Evolutionary conservation across 2,888 invertebrate genomes (phyloP), one percentile per base, ranked within the genome.

Genomic region (Mythimna lalbum): DNA sequence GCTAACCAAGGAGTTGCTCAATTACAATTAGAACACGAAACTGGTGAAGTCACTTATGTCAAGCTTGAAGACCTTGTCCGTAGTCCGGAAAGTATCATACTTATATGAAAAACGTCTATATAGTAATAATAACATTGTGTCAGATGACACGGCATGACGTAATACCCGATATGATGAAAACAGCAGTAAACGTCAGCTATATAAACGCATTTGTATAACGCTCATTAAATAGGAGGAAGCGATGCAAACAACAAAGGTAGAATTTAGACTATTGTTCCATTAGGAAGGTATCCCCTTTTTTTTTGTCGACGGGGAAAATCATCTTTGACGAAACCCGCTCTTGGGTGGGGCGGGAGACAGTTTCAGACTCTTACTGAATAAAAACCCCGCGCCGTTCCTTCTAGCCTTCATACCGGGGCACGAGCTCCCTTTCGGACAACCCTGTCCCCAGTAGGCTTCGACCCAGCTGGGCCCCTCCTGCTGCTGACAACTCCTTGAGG

Each of bases 61-160:
- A 31, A 23, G 17, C 21, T 39, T 23, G 19, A n/a, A 43, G n/a
- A 50, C 56, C 39, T 74, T 31, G 39, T 39, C n/a, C 23, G 19
- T 14, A 21, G 7, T 17, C 2, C 49, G 14, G 47, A 31, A 61
- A 55, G 31, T n/a, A 21, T n/a, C n/a, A n/a, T n/a, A n/a, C n/a
- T n/a, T n/a, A n/a, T 1, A 63, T 63, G 53, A 49, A 53, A 56
- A 21, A 43, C 33, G 69, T 39, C 2, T 47, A 17, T 23, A 23
- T 7, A 49, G 23, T 64, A 53, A 73, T 33, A 43, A 52, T 53
- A 53, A 53, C 17, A 23, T 21, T 36, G 21, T n/a, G 59, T 50
- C 56, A 57, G 47, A 57, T 53, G 19, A 23, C 27, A 43, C 66
- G 47, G 55, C 31, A 55, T 55, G 55, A 62, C 66, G 57, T 73